phyloP scores from a whole-genome alignment of 2,113 vertebrate genomes.

The Melanerpes formicivorus region DNA sequence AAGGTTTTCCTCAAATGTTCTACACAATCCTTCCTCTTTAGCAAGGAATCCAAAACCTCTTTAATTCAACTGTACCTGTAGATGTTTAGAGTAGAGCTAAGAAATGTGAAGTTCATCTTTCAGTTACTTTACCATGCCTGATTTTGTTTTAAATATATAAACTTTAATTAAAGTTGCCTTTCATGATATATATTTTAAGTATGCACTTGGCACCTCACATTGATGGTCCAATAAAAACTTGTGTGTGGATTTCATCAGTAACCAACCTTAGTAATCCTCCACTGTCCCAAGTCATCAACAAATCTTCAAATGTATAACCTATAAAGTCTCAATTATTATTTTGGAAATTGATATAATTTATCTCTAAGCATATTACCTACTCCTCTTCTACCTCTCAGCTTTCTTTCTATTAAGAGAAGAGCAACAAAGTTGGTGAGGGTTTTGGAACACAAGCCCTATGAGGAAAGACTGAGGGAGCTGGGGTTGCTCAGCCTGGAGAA shows the following conservation, averaged over 20 bases:
- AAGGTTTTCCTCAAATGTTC: not conserved
- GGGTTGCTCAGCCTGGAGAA: too few species aligned
- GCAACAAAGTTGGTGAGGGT: too few species aligned
- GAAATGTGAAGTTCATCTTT: not conserved
- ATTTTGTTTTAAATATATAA: not conserved
- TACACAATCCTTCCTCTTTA: not conserved
- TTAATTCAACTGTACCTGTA: not conserved
- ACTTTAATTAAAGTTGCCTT: not conserved
- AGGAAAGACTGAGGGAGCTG: too few species aligned
- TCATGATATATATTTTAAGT: not conserved
- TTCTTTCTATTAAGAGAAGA: too few species aligned
- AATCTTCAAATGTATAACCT: not conserved
- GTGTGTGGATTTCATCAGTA: not conserved
- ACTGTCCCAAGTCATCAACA: not conserved
- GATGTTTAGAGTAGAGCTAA: not conserved
- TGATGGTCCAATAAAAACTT: not conserved
- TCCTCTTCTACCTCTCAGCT: not conserved
- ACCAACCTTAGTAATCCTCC: not conserved
- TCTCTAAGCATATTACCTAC: not conserved
- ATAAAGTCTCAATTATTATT: not conserved
- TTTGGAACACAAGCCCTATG: too few species aligned
- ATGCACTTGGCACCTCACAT: not conserved
- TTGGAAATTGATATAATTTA: not conserved
- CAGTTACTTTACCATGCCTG: not conserved
- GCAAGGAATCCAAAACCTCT: not conserved